phyloP scores from a whole-genome alignment of 1,140 invertebrate genomes.

The Delia radicum region DNA sequence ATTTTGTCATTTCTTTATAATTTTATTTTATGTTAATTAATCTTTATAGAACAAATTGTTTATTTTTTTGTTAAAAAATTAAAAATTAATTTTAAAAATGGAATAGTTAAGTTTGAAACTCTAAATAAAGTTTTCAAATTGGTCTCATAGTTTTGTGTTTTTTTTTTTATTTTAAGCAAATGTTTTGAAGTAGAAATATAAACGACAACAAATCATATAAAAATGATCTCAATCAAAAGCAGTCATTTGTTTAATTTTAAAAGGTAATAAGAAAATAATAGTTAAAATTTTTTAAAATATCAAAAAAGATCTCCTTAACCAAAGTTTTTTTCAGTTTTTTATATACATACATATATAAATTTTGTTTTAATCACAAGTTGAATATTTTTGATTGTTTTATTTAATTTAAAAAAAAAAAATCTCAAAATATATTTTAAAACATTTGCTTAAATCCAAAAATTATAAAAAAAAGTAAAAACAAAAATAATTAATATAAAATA shows the following conservation, averaged over 20 bases:
- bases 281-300: not conserved
- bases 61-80: conserved; percentile 11
- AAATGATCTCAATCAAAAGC: conserved; percentile 7
- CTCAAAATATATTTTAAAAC: not conserved
- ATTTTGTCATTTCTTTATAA: not conserved
- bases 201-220: too few species aligned
- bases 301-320: conserved; percentile 6
- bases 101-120: not conserved
- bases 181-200: conserved; percentile 5
- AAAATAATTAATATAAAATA: conserved; percentile 22
- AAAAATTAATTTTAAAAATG: not conserved
- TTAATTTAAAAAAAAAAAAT: not conserved
- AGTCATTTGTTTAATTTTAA: conserved; percentile 13
- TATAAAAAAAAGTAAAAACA: conserved; percentile 34
- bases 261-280: not conserved
- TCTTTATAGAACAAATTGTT: conserved; percentile 6
- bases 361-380: too few species aligned
- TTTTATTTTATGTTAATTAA: conserved; percentile 19
- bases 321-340: not conserved
- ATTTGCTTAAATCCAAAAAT: conserved; percentile 31
- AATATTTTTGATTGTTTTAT: too few species aligned
- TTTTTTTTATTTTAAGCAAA: conserved; percentile 10
- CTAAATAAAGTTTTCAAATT: conserved; percentile 22
- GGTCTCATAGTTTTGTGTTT: conserved; percentile 7
- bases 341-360: too few species aligned